These are phyloP conservation scores for Heterocephalus glaber DNA, from an alignment of 2,113 vertebrate genomes.

Conservation along the genomic window DNA sequence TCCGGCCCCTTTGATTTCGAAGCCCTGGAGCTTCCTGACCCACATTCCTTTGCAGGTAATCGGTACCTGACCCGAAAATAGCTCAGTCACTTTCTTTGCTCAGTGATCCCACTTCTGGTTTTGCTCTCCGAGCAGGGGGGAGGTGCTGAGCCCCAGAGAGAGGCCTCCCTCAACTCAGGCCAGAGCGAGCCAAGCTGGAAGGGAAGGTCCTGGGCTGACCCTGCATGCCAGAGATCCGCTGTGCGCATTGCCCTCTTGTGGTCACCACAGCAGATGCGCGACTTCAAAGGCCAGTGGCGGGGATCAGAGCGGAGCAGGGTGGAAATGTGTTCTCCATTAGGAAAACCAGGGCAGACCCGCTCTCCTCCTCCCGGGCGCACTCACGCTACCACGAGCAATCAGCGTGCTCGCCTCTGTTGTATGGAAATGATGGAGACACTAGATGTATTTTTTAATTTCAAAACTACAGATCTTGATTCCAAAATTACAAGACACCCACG, in stretches of 20 bases:
- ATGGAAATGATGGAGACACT: background rate
- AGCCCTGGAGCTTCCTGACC: background rate
- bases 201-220: rapidly evolving
- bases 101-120: background rate
- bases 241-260: conserved; percentile 84
- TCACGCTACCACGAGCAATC: rapidly evolving
- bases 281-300: background rate
- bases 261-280: background rate
- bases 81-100: background rate
- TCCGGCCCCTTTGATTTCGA: background rate
- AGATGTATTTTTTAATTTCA: background rate
- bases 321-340: background rate
- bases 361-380: rapidly evolving
- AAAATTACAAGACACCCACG: background rate
- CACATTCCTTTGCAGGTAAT: background rate
- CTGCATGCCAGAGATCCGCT: conserved; percentile 8
- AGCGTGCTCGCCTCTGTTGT: background rate
- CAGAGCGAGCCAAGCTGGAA: background rate
- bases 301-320: rapidly evolving
- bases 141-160: background rate
- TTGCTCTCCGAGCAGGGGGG: background rate
- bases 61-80: background rate
- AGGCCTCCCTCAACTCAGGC: too few relatives aligned
- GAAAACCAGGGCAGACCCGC: rapidly evolving
- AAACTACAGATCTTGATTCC: background rate